Evolutionary conservation across 2,113 vertebrate genomes (phyloP), one percentile per base, ranked within the genome.

Genomic region (Aptenodytes forsteri): DNA sequence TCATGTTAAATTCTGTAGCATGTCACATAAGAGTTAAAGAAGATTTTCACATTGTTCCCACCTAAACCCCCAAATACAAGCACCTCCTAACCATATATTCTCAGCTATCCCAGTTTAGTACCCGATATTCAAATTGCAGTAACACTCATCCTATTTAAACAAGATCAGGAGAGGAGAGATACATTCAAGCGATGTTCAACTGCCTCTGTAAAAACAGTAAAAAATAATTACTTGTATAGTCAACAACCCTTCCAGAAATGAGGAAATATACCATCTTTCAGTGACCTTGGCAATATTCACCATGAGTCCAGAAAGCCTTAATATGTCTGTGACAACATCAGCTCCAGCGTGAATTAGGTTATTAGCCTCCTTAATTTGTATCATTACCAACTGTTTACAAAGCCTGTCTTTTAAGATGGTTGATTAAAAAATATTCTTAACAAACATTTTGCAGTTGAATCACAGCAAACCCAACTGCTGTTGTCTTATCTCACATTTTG

Each of bases 401-500:
- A 87, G 34, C 23, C 64, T 61, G 50, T 78, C 66, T 94, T 92
- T 91, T 65, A 92, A 89, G 32, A 76, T 30, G 9, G 50, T 47
- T 89, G 77, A 89, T 94, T 93, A 79, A 94, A 78, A 90, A 91
- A 55, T 58, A 23, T 61, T 91, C 88, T 92, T 72, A 92, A 67
- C 32, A 66, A 61, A 22, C 3, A 40, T 93, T 97, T 94, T 91
- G 46, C 49, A 69, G 49, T 16, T 94, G 70, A 94, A 83, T 80
- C 58, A 61, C 29, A 70, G 32, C 49, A 79, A 94, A 80, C 2
- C 5, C 11, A 93, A 85, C 7, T 54, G 52, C 11, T 70, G 25
- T 70, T 81, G 16, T 80, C 81, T 83, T 76, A 64, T 82, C 66
- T 85, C 30, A 56, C 10, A 26, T 83, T 94, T 87, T 72, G 15